Evolutionary conservation across 2,113 vertebrate species (phyloP), one percentile per base, ranked within the genome.

Genomic region (Serilophus lunatus): DNA sequence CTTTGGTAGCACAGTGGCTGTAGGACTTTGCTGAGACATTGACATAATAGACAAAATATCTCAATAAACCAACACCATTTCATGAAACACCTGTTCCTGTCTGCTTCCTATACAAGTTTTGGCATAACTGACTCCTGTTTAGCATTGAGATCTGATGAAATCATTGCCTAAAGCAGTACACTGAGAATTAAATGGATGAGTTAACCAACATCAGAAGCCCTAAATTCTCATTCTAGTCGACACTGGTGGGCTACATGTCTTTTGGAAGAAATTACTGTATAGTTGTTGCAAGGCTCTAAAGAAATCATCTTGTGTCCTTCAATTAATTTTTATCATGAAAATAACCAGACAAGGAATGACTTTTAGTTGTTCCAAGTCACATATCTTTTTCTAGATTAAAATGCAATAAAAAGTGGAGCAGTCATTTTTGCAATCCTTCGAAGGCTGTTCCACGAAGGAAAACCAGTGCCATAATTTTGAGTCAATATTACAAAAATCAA

Each of bases 51-150:
- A 91, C 61, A 65, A 84, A 91, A 56, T 36, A 64, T 19, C 50
- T 61, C 63, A 72, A 66, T 50, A 90, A 81, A 86, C 42, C 28
- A 61, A 92, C 31, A 69, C 24, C 26, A 49, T 78, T 90, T 97
- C 82, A 85, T 44, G 29, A 81, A 96, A 93, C 82, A 96, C 80
- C 60, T 94, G 86, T 18, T 90, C 79, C 93, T 86, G 42, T 72
- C 91, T 94, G 88, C 82, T 92, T 88, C 72, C 35, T 50, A 63
- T 81, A 54, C 35, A 88, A 51, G 25, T 91, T 79, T 71, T 65
- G 86, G 78, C 49, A 64, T 75, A 66, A 87, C 24, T 61, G 72
- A 92, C 36, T 93, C 66, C 69, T 74, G n/a, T 36, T 91, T 79
- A 89, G 31, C 60, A 35, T 45, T 65, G 45, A 92, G 64, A 89